These are phyloP conservation scores for Tribolium castaneum DNA, from an alignment of 1,140 invertebrate species.

Conservation along the genomic window DNA sequence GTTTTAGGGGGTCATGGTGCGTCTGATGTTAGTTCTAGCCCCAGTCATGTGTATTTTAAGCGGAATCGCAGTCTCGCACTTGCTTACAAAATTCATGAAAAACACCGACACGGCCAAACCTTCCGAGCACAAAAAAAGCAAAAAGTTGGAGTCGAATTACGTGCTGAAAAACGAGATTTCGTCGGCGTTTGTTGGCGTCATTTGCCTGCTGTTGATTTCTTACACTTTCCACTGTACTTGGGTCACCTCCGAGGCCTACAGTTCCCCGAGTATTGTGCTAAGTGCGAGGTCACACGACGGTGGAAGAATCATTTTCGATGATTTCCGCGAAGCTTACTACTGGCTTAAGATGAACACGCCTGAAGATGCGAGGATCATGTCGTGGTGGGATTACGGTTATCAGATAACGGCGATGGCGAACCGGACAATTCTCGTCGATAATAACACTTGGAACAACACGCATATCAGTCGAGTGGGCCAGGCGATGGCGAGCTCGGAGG, in stretches of 20 bases:
- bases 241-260: slow-evolving; percentile 99
- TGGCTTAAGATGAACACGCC: slow-evolving; percentile 98
- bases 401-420: slow-evolving; percentile 99
- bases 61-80: slow-evolving; percentile 91
- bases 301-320: slow-evolving; percentile 94
- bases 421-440: slow-evolving; percentile 97
- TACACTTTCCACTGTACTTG: slow-evolving; percentile 99
- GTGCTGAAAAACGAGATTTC: slow-evolving; percentile 92
- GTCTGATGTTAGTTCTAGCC: slow-evolving; percentile 96
- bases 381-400: slow-evolving; percentile 99
- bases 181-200: slow-evolving; percentile 84
- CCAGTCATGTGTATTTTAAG: slow-evolving; percentile 98
- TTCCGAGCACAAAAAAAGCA: slow-evolving; percentile 73
- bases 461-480: slow-evolving; percentile 95
- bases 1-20: slow-evolving; percentile 95
- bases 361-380: slow-evolving; percentile 96
- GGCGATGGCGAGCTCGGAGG: slow-evolving; percentile 97
- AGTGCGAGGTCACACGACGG: slow-evolving; percentile 95
- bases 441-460: slow-evolving; percentile 99
- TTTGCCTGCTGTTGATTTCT: slow-evolving; percentile 87
- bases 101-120: slow-evolving; percentile 74
- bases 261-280: slow-evolving; percentile 95
- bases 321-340: slow-evolving; percentile 98
- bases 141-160: slow-evolving; percentile 84
- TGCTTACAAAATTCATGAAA: slow-evolving; percentile 92